Evolutionary conservation across 2,797 vertebrate genomes (phyloP), one percentile per base, ranked within the genome.

Genomic region (Schizothorax lantsangensis): DNA sequence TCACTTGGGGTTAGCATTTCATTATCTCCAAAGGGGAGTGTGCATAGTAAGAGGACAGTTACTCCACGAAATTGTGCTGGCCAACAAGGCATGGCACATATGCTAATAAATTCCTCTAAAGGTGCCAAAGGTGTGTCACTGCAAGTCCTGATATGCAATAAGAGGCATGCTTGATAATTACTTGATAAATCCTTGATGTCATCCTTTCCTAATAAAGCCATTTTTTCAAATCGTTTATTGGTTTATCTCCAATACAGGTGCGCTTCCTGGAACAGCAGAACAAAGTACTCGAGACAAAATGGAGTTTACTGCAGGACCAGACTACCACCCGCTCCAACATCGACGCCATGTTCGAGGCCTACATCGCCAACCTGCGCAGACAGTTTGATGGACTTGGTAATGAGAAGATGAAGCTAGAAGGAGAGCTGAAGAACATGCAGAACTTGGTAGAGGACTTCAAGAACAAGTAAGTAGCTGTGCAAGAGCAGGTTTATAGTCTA

Each of bases 261-360:
- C 94, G 96, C 88, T 93, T 93, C 92, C 92, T 96, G 91, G 96
- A 96, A 89, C 95, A 96, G 86, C 95, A 96, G 91, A 96, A 96
- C 93, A 96, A 96, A 92, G 94, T 96, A 92, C 93, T 96, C 69
- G 96, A 96, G 90, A 96, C 96, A 91, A 96, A 96, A 80, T 96
- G 95, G 95, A 91, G 0, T 85, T 89, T 96, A 21, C 88, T 96
- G 90, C 97, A 98, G 89, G 96, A 95, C 0, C 96, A 96, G 84
- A 96, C 94, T 86, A 93, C 94, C 10, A 92, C 93, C 78, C 95
- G 92, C 90, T 95, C 92, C 84, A 96, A 95, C 94, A 93, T 94
- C 0, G 94, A 92, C 0, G 92, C 89, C 57, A 86, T 95, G 92
- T 96, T 97, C 0, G 95, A 97, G 86, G 91, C 92, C 74, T 96